Base-by-base conservation (phyloP, 2,888 invertebrate genomes). In the Ochropleura leucogaster region DNA sequence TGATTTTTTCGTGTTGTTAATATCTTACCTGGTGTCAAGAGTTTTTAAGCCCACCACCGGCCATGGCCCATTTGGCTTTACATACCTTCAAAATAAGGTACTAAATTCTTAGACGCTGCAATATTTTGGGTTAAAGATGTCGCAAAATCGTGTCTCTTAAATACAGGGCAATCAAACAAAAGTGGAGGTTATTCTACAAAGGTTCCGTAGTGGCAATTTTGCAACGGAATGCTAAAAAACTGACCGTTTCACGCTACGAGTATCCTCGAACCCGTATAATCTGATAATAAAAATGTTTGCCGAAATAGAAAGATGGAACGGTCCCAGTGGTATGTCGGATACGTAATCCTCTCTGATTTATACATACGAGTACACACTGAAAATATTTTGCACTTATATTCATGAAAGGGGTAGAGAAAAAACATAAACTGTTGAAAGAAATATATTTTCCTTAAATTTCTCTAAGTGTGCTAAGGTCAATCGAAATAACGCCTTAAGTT, bases 281-380 rank as follows among this genome's bases (percentile, higher is more conserved):
- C 84, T 81, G 83, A 88, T 90, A 86, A 86, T 85, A 86, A 86
- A 83, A 86, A 83, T 83, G 72, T 87, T 84, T 79, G 79, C 76
- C 67, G 70, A 77, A 79, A 84, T 78, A 84, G 84, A 71, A 74
- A 87, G 85, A 75, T 71, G 68, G 63, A 72, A 83, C 42, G 73
- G 69, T 73, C 85, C 73, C 73, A 71, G 60, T 63, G 77, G 74
- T 77, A 85, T 80, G 63, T 77, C 68, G 60, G 72, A 76, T 74
- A 85, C 70, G 67, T 85, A 83, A 83, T 78, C 66, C 80, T 51
- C 79, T 72, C 79, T 79, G 85, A 82, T 85, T 85, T 82, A 83
- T 85, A 82, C 76, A 69, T 82, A 71, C 46, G 65, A 68, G 42
- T 49, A 72, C 65, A 79, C 64, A 64, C 62, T 47, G 51, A 66